Evolutionary conservation across 2,888 invertebrate species (phyloP).

Genomic region (Esperia sulphurella): DNA sequence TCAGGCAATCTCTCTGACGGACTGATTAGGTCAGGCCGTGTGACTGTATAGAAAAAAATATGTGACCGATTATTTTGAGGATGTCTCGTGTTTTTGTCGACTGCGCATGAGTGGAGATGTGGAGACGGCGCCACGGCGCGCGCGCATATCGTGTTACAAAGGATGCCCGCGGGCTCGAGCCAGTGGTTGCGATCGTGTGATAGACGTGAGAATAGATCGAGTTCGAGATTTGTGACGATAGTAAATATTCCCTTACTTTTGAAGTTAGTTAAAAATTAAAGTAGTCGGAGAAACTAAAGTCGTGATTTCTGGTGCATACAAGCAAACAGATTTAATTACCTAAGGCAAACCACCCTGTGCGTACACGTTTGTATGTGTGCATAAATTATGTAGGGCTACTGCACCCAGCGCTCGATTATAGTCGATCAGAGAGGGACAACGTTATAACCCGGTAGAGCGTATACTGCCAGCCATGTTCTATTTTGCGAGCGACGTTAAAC

Average conservation of each 20-base stretch:
- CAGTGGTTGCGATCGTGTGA: not conserved
- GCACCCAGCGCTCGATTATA: too few relatives aligned
- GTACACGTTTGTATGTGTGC: too few relatives aligned
- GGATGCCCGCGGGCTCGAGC: constrained; percentile 24
- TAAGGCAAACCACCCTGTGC: too few relatives aligned
- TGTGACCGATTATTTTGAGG: constrained; percentile 41
- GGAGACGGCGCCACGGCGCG: constrained; percentile 42
- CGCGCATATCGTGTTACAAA: constrained; percentile 51
- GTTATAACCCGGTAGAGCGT: too few relatives aligned
- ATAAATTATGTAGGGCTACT: too few relatives aligned
- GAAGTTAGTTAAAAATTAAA: not conserved
- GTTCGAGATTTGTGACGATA: constrained; percentile 6
- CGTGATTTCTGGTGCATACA: too few relatives aligned
- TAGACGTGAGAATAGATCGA: constrained; percentile 13
- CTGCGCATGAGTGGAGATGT: constrained; percentile 39
- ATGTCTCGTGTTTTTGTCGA: constrained; percentile 50
- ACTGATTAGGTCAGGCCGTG: constrained; percentile 5
- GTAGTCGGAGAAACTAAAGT: not conserved
- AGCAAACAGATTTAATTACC: too few relatives aligned
- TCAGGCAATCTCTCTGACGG: too few relatives aligned
- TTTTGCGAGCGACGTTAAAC: too few relatives aligned
- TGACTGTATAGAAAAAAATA: constrained; percentile 19
- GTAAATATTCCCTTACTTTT: not conserved
- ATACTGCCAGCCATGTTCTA: too few relatives aligned
- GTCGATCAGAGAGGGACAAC: too few relatives aligned